Conservation (phyloP, 1,140 invertebrate genomes). For the Pogonomyrmex californicus region DNA sequence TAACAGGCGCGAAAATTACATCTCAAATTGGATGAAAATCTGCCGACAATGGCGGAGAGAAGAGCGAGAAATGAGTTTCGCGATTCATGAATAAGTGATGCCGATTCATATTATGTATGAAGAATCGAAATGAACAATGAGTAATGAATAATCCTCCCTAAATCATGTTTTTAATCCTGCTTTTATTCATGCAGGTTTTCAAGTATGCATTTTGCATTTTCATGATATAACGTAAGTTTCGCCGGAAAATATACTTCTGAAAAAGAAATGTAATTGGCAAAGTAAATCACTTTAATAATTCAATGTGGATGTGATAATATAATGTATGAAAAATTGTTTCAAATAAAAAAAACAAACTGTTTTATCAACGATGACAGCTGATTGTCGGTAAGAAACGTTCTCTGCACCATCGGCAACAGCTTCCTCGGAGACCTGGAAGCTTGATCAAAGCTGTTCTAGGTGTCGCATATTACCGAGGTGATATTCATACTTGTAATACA, state of each 20-base stretch:
- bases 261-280: not conserved
- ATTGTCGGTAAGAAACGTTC: constrained; percentile 63
- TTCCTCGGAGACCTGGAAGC: not conserved
- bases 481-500: not conserved
- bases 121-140: not conserved
- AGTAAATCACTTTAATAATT: not conserved
- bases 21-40: constrained; percentile 10
- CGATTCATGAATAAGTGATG: not conserved
- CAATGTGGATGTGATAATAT: too few species aligned
- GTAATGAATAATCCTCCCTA: not conserved
- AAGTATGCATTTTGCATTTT: not conserved
- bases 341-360: constrained; percentile 3
- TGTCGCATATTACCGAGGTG: constrained; percentile 59
- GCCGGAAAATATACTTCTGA: not conserved
- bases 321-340: not conserved
- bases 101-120: not conserved
- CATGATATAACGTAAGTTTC: not conserved
- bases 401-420: constrained; percentile 66
- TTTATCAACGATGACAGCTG: constrained; percentile 37
- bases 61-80: constrained; percentile 10
- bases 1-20: constrained; percentile 24
- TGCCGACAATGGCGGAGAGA: not conserved
- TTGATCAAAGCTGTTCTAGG: constrained; percentile 41
- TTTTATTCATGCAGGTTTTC: not conserved
- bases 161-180: not conserved